phyloP scores from a whole-genome alignment of 2,888 invertebrate species.

The Eupithecia abbreviata region DNA sequence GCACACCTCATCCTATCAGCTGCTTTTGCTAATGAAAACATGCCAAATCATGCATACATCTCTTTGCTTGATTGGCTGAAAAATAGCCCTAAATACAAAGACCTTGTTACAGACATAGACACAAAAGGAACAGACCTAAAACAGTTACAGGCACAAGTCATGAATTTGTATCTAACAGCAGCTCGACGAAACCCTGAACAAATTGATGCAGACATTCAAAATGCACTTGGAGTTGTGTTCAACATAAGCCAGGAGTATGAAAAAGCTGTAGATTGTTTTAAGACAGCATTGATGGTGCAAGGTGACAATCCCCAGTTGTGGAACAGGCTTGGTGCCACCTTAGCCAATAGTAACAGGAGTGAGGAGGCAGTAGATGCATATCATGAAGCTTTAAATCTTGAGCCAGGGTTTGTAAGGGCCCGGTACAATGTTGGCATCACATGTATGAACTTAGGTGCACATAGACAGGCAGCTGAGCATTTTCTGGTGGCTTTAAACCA shows the following conservation, averaged over 20 bases:
- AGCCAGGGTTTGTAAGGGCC: slow-evolving; percentile 98
- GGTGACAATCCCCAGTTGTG: slow-evolving; percentile 94
- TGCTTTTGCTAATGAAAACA: slow-evolving; percentile 97
- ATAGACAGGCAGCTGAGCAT: slow-evolving; percentile 98
- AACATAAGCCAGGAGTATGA: slow-evolving; percentile 97
- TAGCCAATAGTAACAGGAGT: slow-evolving; percentile 97
- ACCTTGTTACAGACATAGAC: slow-evolving; percentile 85
- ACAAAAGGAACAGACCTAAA: slow-evolving; percentile 72
- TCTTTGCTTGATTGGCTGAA: slow-evolving; percentile 91
- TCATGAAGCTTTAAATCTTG: slow-evolving; percentile 93
- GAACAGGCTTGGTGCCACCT: slow-evolving; percentile 98
- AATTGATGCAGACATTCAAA: slow-evolving; percentile 95
- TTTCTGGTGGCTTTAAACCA: slow-evolving; percentile 96
- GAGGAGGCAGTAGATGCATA: slow-evolving; percentile 99
- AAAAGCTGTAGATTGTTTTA: slow-evolving; percentile 98
- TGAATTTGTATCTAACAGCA: slow-evolving; percentile 90
- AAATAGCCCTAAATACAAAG: slow-evolving; percentile 91
- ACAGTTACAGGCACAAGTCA: slow-evolving; percentile 85
- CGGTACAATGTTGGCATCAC: slow-evolving; percentile 99
- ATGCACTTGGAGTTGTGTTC: slow-evolving; percentile 97
- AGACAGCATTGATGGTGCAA: slow-evolving; percentile 92
- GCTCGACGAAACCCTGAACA: slow-evolving; percentile 89
- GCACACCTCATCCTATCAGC: slow-evolving; percentile 96
- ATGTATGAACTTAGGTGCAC: slow-evolving; percentile 97
- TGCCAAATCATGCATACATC: slow-evolving; percentile 94